These are phyloP conservation scores for Acanthaster planci DNA, from an alignment of 35 echinoderm and acorn worm genomes.

Conservation along the genomic window DNA sequence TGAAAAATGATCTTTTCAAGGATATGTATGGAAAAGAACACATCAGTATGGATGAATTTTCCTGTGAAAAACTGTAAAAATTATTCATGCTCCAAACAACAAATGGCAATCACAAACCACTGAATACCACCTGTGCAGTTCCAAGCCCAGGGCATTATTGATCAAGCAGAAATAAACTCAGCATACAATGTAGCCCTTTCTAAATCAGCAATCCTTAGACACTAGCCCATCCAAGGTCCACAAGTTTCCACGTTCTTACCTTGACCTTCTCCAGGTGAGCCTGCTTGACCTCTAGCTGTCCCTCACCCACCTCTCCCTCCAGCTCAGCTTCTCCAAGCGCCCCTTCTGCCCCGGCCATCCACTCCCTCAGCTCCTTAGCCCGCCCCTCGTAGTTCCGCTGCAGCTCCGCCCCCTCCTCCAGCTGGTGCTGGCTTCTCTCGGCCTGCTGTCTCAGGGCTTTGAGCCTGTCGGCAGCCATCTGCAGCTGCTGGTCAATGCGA, in stretches of 20 bases:
- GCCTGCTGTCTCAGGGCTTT: constrained; percentile 40
- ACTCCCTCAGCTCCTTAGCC: constrained; percentile 28
- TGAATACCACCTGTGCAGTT: no score
- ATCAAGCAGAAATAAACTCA: no score
- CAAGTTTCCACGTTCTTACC: constrained; percentile 20
- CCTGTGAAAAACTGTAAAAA: no score
- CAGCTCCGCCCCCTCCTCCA: constrained; percentile 21
- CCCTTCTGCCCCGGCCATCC: constrained; percentile 45
- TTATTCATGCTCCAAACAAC: no score
- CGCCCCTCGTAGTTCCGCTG: constrained; percentile 48
- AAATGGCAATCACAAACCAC: no score
- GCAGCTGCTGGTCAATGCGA: constrained; percentile 50
- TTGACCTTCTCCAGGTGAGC: constrained; percentile 39
- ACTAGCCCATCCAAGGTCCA: no score
- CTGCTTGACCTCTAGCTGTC: constrained; percentile 51
- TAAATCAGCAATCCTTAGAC: no score
- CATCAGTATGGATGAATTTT: no score
- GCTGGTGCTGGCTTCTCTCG: constrained; percentile 18
- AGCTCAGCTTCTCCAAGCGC: constrained; percentile 6
- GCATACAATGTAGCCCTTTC: no score
- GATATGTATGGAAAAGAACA: no score
- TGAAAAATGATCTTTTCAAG: no score
- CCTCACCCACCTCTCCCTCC: background rate
- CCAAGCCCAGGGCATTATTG: no score
- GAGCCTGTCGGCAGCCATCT: constrained; percentile 39